Conservation (phyloP, 1,140 invertebrate genomes). For the Steinernema khuongi region DNA sequence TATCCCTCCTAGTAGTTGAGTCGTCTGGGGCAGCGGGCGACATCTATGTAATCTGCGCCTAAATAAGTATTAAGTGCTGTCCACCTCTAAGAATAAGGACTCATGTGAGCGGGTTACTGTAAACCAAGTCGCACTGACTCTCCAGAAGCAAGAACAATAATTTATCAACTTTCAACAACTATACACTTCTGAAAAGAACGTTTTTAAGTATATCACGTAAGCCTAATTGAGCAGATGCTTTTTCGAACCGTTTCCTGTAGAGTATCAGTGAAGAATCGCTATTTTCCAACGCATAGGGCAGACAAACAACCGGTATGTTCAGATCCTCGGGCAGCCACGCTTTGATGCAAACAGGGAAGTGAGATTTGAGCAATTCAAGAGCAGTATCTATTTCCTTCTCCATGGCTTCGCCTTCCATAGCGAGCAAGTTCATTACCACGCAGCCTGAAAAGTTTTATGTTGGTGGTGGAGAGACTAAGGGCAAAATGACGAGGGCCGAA, state of each 20-base stretch:
- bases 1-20: neutral
- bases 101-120: too few species aligned
- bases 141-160: neutral
- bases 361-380: neutral
- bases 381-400: neutral
- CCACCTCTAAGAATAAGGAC: too few species aligned
- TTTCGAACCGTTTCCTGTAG: conserved; percentile 1
- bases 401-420: neutral
- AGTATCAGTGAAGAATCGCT: neutral
- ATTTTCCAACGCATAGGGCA: neutral
- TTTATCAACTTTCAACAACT: neutral
- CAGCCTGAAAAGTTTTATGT: conserved; percentile 9
- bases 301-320: neutral
- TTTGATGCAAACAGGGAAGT: neutral
- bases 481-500: too few species aligned
- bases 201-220: neutral
- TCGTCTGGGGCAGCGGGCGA: neutral
- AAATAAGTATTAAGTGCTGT: too few species aligned
- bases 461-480: too few species aligned
- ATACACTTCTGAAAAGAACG: neutral
- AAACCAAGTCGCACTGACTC: too few species aligned
- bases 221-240: neutral
- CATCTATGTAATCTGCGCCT: too few species aligned
- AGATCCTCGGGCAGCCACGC: neutral
- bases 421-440: neutral